Evolutionary conservation across 2,113 vertebrate species (phyloP), one percentile per base, ranked within the genome.

Genomic region (Gnathonemus longibarbis): DNA sequence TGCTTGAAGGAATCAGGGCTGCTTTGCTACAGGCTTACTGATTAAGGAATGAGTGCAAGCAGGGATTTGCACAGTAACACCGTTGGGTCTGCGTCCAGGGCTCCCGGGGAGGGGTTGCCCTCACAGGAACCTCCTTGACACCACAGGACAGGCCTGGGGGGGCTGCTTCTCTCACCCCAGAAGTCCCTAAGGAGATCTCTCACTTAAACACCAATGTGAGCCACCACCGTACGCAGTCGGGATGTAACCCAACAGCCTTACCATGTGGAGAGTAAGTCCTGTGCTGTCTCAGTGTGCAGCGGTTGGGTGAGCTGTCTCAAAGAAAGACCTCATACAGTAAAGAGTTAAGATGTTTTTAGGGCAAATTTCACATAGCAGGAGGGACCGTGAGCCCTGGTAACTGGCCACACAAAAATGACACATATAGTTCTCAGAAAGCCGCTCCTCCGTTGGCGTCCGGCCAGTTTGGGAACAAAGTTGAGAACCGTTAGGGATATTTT

Each of bases 21-120:
- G 91, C 92, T 88, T 84, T 94, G 90, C 90, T 83, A 90, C 42
- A 84, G 94, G 95, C 95, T 96, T 95, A 95, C 89, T 48, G 93
- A 94, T 91, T 93, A 91, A 93, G 94, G 95, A 96, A 95, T 91
- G 91, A 94, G 94, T 94, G 93, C 94, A 96, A 96, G 94, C 92
- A 27, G 94, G 93, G 94, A 96, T 96, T 96, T 95, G 91, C 95
- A 95, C 93, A 94, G 93, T 95, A 93, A 95, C 95, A 94, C 94
- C 94, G 90, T 94, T 95, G 66, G 53, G 56, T 56, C 88, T 48
- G 49, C 89, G 91, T 89, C 85, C 27, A 19, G 91, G 58, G 46
- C 31, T 77, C 42, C 13, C 13, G 6, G 66, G 88, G 11, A 48
- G 45, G 45, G 39, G 42, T 42, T 77, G 7, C 19, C 52, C 52